Conservation (phyloP, 2,113 vertebrate species). For the Barbus barbus region DNA sequence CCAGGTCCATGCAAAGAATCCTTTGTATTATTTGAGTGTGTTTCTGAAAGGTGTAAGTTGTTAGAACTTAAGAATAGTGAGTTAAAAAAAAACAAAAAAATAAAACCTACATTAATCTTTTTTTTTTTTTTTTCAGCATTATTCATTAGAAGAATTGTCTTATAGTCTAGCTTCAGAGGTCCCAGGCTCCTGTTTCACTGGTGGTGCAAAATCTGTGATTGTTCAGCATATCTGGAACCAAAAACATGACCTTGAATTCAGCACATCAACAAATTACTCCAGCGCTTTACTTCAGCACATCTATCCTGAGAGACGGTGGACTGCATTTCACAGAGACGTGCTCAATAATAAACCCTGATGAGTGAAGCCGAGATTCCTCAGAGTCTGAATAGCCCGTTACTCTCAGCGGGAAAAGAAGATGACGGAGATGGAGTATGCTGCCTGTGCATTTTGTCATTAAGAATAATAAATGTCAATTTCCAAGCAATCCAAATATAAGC, state of each 20-base stretch:
- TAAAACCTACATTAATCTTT: background rate
- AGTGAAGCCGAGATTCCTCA: slow-evolving; percentile 1
- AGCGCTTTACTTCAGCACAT: slow-evolving; percentile 1
- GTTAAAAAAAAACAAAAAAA: too few relatives aligned
- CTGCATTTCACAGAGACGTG: background rate
- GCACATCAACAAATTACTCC: slow-evolving; percentile 19
- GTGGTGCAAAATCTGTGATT: background rate
- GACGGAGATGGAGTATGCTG: background rate
- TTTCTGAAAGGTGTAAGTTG: background rate
- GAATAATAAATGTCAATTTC: slow-evolving; percentile 39
- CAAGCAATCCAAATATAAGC: slow-evolving; percentile 30
- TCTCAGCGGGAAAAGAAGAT: slow-evolving; percentile 15
- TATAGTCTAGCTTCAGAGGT: background rate
- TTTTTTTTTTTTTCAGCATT: background rate
- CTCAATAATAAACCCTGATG: slow-evolving; percentile 24
- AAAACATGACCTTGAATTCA: slow-evolving; percentile 25
- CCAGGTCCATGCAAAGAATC: too few relatives aligned
- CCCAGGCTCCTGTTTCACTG: background rate
- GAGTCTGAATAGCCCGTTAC: slow-evolving; percentile 26
- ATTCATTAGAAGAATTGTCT: background rate
- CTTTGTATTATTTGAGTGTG: background rate
- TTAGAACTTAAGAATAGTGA: background rate
- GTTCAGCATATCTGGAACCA: background rate
- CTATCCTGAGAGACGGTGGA: background rate
- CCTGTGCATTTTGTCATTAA: slow-evolving; percentile 37